Conservation (phyloP, 2,888 invertebrate species). For the Dorcus parallelipipedus region DNA sequence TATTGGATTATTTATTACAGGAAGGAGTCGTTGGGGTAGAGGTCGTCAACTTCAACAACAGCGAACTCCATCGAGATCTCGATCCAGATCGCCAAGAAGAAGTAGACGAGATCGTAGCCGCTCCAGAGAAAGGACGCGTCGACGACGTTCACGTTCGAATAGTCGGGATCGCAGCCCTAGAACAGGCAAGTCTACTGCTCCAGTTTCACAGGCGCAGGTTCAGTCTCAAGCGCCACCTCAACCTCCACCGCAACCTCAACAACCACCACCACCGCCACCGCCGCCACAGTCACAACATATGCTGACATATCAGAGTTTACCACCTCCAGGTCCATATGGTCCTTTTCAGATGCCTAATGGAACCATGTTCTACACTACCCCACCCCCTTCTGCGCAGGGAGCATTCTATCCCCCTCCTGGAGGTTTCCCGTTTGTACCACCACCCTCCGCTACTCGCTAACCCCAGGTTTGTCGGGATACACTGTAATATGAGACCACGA, state of each 20-base stretch:
- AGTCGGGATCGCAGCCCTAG: conserved; percentile 25
- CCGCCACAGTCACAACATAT: conserved; percentile 31
- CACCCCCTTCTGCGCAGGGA: conserved; percentile 39
- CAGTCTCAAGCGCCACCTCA: conserved; percentile 16
- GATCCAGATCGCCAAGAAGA: conserved; percentile 38
- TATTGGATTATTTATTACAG: conserved; percentile 22
- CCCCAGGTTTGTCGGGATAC: conserved; percentile 13
- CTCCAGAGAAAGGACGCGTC: conserved; percentile 32
- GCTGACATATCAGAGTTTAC: conserved; percentile 30
- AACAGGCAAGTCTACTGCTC: conserved; percentile 16
- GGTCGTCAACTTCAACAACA: conserved; percentile 42
- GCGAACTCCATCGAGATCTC: conserved; percentile 41
- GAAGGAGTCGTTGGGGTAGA: conserved; percentile 44
- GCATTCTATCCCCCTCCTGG: conserved; percentile 33
- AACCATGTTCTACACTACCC: conserved; percentile 41
- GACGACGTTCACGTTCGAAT: conserved; percentile 34
- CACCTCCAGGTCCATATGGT: conserved; percentile 30
- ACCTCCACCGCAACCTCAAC: conserved; percentile 43
- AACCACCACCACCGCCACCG: conserved; percentile 37
- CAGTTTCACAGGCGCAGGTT: conserved; percentile 6
- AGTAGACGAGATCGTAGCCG: conserved; percentile 27
- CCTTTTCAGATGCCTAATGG: conserved; percentile 41
- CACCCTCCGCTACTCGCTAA: conserved; percentile 41
- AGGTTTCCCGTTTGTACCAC: conserved; percentile 40
- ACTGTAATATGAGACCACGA: conserved; percentile 17